Conservation (phyloP, 2,113 vertebrate species). For the Bufo bufo region DNA sequence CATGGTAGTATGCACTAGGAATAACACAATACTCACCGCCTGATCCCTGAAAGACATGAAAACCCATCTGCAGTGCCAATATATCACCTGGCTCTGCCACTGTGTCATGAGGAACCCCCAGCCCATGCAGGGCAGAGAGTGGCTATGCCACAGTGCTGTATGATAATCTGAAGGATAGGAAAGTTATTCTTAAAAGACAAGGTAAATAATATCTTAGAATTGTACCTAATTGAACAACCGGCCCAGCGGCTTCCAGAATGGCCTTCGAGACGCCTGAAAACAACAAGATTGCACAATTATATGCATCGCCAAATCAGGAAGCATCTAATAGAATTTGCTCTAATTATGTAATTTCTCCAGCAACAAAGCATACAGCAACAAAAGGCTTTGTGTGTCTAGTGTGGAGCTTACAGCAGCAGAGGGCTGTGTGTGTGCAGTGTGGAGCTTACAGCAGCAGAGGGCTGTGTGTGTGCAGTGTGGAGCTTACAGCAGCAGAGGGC, state of each 20-base stretch:
- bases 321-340: no score
- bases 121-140: no score
- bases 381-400: not conserved
- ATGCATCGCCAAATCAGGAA: not conserved
- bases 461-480: not conserved
- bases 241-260: conserved; percentile 83
- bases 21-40: no score
- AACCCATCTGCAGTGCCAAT: no score
- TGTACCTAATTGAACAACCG: conserved; percentile 76
- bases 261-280: conserved; percentile 85
- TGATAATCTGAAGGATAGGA: no score
- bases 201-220: not conserved
- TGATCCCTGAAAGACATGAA: no score
- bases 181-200: no score
- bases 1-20: no score
- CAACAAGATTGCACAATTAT: not conserved
- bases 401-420: not conserved
- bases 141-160: no score
- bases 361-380: not conserved
- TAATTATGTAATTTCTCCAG: not conserved
- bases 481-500: not conserved
- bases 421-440: not conserved
- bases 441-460: not conserved
- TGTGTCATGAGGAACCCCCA: no score
- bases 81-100: no score